A percentile compares a stretch with the other conserved stretches of the same genome.
Conservation (phyloP, 2,797 vertebrate genomes). For the Sphenopsis melanotis region DNA sequence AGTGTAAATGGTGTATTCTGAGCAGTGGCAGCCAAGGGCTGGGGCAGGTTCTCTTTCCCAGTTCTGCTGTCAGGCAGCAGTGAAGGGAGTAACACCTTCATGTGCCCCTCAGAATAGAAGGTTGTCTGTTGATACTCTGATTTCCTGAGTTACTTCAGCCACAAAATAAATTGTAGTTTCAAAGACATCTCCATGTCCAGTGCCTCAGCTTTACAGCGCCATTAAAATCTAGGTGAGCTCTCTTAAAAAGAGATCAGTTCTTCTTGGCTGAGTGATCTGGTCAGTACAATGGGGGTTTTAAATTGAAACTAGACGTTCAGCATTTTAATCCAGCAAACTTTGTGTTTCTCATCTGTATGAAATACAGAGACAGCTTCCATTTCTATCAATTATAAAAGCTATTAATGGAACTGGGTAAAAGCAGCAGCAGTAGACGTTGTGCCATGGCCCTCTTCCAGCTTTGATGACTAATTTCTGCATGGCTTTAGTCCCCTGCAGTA, state of each 20-base stretch:
- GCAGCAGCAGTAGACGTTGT: background rate
- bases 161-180: background rate
- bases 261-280: background rate
- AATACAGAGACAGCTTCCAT: background rate
- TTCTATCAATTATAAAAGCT: conserved; percentile 15
- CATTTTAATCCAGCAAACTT: background rate
- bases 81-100: background rate
- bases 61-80: background rate
- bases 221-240: background rate
- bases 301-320: background rate
- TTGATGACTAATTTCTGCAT: conserved; percentile 61
- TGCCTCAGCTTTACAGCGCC: background rate
- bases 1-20: background rate
- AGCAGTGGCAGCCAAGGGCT: background rate
- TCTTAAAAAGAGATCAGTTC: background rate
- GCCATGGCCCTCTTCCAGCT: conserved; percentile 29
- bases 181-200: rapidly evolving
- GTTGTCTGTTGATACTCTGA: background rate
- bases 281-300: background rate
- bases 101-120: background rate
- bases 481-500: conserved; percentile 59
- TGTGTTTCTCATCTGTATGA: background rate
- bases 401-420: background rate
- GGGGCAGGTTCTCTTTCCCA: background rate
- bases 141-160: background rate